Percentiles rank a stretch among this genome's conserved stretches.
Conservation (phyloP, 2,888 invertebrate species). For the Cataglyphis livida region DNA sequence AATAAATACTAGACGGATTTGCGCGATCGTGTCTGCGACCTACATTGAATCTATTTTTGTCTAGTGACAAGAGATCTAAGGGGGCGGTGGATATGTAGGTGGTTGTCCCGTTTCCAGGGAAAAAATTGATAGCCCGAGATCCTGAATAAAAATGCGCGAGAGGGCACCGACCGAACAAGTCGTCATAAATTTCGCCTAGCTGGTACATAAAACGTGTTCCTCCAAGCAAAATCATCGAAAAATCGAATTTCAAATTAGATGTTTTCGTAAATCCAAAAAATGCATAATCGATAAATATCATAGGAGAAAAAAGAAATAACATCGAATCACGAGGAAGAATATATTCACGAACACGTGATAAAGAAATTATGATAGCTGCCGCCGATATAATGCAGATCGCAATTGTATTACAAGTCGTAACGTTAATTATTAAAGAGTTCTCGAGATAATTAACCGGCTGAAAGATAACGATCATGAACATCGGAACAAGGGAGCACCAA, state of each 20-base stretch:
- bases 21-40: constrained; percentile 68
- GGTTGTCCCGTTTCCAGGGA: constrained; percentile 49
- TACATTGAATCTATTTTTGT: constrained; percentile 72
- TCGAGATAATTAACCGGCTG: constrained; percentile 53
- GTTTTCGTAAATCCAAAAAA: background rate
- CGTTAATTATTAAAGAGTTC: constrained; percentile 41
- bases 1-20: constrained; percentile 71
- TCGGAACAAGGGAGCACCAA: constrained; percentile 12
- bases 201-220: background rate
- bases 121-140: background rate
- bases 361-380: background rate
- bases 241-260: background rate
- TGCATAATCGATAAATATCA: background rate
- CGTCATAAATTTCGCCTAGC: constrained; percentile 7
- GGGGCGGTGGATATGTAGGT: constrained; percentile 51
- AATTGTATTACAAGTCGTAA: constrained; percentile 1
- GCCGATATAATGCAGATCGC: constrained; percentile 9
- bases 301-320: background rate
- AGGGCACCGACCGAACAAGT: background rate
- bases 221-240: background rate
- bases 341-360: constrained; percentile 1
- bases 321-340: background rate
- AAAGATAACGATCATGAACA: constrained; percentile 56
- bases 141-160: constrained; percentile 18
- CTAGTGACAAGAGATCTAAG: constrained; percentile 48